Conservation (phyloP, 2,888 invertebrate genomes). For the Ditula angustiorana region DNA sequence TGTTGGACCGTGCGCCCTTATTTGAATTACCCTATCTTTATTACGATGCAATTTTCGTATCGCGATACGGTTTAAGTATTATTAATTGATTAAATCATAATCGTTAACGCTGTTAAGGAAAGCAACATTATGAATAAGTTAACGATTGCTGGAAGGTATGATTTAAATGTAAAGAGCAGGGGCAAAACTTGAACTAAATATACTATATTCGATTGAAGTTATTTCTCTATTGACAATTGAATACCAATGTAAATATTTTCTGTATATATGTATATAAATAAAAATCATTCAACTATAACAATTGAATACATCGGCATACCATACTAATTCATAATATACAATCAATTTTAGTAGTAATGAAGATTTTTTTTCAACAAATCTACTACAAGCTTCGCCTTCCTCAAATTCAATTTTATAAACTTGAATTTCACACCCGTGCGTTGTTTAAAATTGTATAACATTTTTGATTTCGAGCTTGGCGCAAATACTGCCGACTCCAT, state of each 20-base stretch:
- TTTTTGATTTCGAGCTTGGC: conserved; percentile 51
- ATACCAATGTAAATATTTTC: too few relatives aligned
- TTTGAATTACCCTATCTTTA: conserved; percentile 72
- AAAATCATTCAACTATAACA: too few relatives aligned
- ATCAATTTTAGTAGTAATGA: too few relatives aligned
- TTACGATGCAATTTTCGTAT: conserved; percentile 65
- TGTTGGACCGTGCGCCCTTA: conserved; percentile 70
- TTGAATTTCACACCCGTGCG: conserved; percentile 21
- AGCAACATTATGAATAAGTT: neutral
- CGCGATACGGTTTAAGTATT: conserved; percentile 43
- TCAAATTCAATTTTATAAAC: conserved; percentile 17
- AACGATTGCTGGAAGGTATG: too few relatives aligned
- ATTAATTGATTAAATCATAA: conserved; percentile 36
- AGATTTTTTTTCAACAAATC: neutral
- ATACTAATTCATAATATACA: too few relatives aligned
- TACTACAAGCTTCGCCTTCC: neutral
- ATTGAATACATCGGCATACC: too few relatives aligned
- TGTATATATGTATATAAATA: too few relatives aligned
- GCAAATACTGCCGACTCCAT: conserved; percentile 68
- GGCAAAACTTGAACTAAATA: too few relatives aligned
- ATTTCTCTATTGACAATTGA: too few relatives aligned
- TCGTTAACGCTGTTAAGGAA: conserved; percentile 10
- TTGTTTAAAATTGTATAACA: conserved; percentile 51
- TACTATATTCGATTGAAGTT: too few relatives aligned
- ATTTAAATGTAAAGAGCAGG: too few relatives aligned